Evolutionary conservation across 2,113 vertebrate species (phyloP), one percentile per base, ranked within the genome.

Genomic region (Delphinus delphis): DNA sequence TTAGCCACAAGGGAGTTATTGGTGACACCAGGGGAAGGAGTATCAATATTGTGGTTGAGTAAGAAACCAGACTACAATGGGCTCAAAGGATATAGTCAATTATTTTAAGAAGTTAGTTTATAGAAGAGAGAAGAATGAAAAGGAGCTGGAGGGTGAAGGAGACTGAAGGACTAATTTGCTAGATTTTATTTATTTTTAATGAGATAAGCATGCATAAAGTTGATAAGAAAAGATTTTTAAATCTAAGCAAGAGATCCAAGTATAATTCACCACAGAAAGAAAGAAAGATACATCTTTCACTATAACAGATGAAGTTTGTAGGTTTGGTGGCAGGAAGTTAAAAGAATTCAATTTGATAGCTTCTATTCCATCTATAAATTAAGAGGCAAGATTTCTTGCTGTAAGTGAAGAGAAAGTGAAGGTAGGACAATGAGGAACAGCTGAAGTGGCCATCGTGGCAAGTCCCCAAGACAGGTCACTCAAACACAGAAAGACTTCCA

Each of bases 401-500:
- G 0, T 76, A 70, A 41, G 5, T 44, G 26, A 95, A 86, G 26
- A 55, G 20, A 77, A 67, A 95, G 50, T 77, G 18, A 93, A 88
- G 17, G 11, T 0, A 85, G 70, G 50, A 28, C 25, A 58, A 38
- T 8, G 38, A 85, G 26, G 20, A 70, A 77, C 0, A 3, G 68
- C 10, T 89, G 62, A 74, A 95, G 67, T 3, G 73, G 70, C 25
- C 63, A 84, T 5, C 70, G n/a, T 28, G 33, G 41, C 50, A 95
- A 74, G 74, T 36, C 26, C 82, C 28, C 63, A 76, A 60, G 31
- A 62, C 23, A 87, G 28, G 15, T 73, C 81, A 73, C 80, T 82
- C 84, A 89, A 88, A 79, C 92, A 47, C 50, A 92, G 67, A 90
- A 88, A 47, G 87, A 86, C 36, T 65, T 47, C 28, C 77, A 85